Evolutionary conservation across 2,888 invertebrate genomes (phyloP).

Genomic region (Clanis bilineata): DNA sequence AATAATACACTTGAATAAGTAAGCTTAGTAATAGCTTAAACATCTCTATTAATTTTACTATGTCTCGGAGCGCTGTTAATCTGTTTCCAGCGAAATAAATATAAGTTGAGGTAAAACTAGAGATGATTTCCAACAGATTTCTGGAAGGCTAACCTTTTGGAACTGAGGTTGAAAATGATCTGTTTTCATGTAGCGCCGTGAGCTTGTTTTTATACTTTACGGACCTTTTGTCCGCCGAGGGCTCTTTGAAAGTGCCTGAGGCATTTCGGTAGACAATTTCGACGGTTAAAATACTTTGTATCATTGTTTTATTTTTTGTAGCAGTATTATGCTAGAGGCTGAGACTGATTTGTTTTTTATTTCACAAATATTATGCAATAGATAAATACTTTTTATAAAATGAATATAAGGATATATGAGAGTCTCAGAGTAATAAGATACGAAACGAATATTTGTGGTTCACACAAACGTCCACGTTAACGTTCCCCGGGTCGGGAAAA

Average conservation of each 20-base stretch:
- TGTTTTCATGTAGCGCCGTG: background rate
- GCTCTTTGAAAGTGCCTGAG: background rate
- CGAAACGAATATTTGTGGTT: too few relatives aligned
- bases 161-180: background rate
- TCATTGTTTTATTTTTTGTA: background rate
- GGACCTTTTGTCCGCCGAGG: background rate
- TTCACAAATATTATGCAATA: too few relatives aligned
- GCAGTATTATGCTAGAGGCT: background rate
- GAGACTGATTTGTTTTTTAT: too few relatives aligned
- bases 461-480: too few relatives aligned
- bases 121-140: slow-evolving; percentile 1
- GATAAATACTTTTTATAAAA: too few relatives aligned
- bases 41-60: background rate
- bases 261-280: background rate
- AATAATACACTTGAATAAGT: too few relatives aligned
- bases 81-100: slow-evolving; percentile 11
- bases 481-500: too few relatives aligned
- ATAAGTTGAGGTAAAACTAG: background rate
- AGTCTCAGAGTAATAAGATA: too few relatives aligned
- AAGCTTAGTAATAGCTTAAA: too few relatives aligned
- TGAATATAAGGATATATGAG: too few relatives aligned
- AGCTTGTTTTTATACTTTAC: slow-evolving; percentile 1
- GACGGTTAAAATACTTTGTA: background rate
- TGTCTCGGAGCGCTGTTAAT: background rate
- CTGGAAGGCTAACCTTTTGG: slow-evolving; percentile 2